Conservation (phyloP, 2,113 vertebrate species). For the Maccullochella peelii region DNA sequence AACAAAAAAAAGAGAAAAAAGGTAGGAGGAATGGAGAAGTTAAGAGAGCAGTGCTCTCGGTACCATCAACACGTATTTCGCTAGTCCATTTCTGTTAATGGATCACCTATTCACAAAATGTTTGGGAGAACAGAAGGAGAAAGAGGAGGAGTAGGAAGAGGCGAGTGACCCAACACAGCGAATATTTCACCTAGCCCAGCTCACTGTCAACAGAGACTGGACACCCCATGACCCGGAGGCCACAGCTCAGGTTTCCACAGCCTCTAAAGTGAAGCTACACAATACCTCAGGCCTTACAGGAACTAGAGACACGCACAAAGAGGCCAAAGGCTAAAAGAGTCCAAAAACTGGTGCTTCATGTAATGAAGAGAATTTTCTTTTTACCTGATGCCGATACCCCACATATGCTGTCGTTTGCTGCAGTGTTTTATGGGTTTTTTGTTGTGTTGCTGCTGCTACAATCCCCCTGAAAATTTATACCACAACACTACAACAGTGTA, state of each 20-base stretch:
- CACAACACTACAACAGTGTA: background rate
- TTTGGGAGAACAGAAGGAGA: slow-evolving; percentile 46
- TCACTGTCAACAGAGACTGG: slow-evolving; percentile 64
- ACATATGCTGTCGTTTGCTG: background rate
- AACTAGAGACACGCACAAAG: slow-evolving; percentile 26
- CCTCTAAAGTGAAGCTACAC: slow-evolving; percentile 50
- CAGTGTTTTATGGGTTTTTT: background rate
- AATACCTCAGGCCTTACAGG: slow-evolving; percentile 33
- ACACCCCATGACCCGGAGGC: slow-evolving; percentile 59
- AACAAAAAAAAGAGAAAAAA: slow-evolving; percentile 13
- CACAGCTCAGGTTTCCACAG: slow-evolving; percentile 66
- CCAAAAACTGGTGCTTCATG: background rate
- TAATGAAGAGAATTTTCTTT: background rate
- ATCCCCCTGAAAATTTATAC: background rate
- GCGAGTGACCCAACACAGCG: slow-evolving; percentile 46
- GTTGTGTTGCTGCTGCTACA: background rate
- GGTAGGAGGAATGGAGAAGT: slow-evolving; percentile 23
- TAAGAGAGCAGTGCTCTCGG: slow-evolving; percentile 23
- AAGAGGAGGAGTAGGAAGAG: slow-evolving; percentile 48
- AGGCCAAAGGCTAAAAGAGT: slow-evolving; percentile 5
- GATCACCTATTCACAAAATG: slow-evolving; percentile 61
- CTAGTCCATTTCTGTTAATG: slow-evolving; percentile 62
- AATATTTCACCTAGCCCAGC: slow-evolving; percentile 54
- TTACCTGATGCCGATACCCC: background rate
- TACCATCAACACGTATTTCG: slow-evolving; percentile 51